Evolutionary conservation across 2,888 invertebrate genomes (phyloP), one percentile per base, ranked within the genome.

Genomic region (Amorpha juglandis): DNA sequence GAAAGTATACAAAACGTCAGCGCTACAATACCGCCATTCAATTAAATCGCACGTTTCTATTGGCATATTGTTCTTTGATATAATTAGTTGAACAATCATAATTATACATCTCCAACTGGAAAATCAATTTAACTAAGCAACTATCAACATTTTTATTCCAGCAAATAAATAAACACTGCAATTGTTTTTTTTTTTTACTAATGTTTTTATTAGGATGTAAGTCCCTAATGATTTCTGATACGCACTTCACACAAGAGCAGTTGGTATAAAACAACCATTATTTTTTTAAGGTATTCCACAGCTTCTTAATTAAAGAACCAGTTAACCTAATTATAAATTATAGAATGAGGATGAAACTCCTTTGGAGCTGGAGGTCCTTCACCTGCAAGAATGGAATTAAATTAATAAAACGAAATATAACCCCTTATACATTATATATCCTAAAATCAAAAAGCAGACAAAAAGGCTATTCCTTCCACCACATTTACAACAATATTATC

Each of bases 1-100:
- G 89, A 91, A 90, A 90, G 89, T 87, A 83, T 77, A 83, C 75
- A 79, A 81, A 81, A 81, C 79, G 77, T 71, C 71, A 78, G 78
- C 77, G 77, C 75, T 74, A 84, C 82, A 80, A 81, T 78, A 82
- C 79, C 73, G 75, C 75, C 78, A 79, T 80, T 77, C 79, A 81
- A 84, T 84, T 83, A 81, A 78, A 78, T 78, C 79, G 77, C 79
- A 79, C 76, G 80, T 86, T 87, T 86, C 85, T 82, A 86, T 83
- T 80, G 80, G 74, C 73, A 77, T 84, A 86, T 83, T 81, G 83
- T 83, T 86, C 85, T 86, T 84, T 77, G 75, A 78, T 67, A 74
- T 76, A 79, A 80, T 82, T 78, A 78, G 72, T 74, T 74, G 74
- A 75, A 75, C 75, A 72, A 75, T 76, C 77, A 76, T 72, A 74